phyloP scores from a whole-genome alignment of 2,888 invertebrate species.

The Tolmerus cingulatus region DNA sequence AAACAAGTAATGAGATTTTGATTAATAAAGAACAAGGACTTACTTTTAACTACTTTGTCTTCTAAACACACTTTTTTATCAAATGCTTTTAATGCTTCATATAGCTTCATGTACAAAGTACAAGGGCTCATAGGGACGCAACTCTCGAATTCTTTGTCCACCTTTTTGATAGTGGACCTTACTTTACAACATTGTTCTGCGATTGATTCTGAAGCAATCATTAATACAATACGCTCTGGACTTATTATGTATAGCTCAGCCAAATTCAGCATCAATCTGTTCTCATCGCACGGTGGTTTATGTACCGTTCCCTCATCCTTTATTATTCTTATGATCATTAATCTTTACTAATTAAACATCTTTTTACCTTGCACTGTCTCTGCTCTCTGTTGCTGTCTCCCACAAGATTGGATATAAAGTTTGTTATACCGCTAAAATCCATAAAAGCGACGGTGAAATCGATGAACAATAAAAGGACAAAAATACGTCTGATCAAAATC shows the following conservation, averaged over 20 bases:
- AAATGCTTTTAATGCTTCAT: conserved; percentile 62
- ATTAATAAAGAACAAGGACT: background rate
- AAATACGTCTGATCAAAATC: background rate
- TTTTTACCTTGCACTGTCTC: background rate
- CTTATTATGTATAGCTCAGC: conserved; percentile 66
- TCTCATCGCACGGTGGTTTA: conserved; percentile 58
- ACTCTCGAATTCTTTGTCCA: conserved; percentile 59
- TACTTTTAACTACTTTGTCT: conserved; percentile 46
- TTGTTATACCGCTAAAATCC: background rate
- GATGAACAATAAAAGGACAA: conserved; percentile 1
- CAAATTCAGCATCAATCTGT: conserved; percentile 64
- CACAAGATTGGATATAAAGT: background rate
- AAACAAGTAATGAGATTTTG: background rate
- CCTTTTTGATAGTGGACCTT: conserved; percentile 57
- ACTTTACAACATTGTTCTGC: conserved; percentile 54
- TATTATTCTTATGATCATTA: background rate
- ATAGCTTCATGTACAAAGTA: conserved; percentile 65
- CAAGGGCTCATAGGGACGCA: conserved; percentile 60
- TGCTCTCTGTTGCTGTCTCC: background rate
- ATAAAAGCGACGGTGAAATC: background rate
- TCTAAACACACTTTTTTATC: conserved; percentile 61
- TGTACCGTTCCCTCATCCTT: conserved; percentile 21
- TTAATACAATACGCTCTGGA: conserved; percentile 66
- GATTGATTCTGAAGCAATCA: conserved; percentile 62
- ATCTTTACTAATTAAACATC: background rate